These are phyloP conservation scores for Digitonthophagus gazella DNA, from an alignment of 2,888 invertebrate genomes.

Conservation along the genomic window DNA sequence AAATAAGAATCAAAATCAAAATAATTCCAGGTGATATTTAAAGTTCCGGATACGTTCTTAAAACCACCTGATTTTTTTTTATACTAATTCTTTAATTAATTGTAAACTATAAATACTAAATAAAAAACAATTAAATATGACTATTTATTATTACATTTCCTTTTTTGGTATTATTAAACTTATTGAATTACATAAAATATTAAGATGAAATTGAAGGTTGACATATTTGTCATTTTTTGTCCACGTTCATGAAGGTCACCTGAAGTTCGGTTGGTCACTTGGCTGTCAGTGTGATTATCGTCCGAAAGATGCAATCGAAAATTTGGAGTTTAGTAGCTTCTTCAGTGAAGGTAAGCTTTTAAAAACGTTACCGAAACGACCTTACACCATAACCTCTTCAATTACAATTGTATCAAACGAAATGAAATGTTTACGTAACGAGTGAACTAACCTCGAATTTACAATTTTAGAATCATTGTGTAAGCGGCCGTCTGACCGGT, in stretches of 20 bases:
- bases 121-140: neutral
- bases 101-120: neutral
- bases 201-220: neutral
- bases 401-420: neutral
- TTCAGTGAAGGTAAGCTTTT: conserved; percentile 49
- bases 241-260: conserved; percentile 8
- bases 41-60: neutral
- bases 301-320: conserved; percentile 52
- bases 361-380: conserved; percentile 16
- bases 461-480: conserved; percentile 22
- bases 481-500: conserved; percentile 15
- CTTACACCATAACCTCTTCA: neutral
- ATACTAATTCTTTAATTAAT: neutral
- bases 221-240: neutral
- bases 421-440: neutral
- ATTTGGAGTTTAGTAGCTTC: conserved; percentile 51
- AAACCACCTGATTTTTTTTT: neutral
- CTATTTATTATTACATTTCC: neutral
- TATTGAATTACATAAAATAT: no score
- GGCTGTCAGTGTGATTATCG: conserved; percentile 6
- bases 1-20: neutral
- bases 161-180: neutral
- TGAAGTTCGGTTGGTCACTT: conserved; percentile 4
- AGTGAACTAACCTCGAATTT: conserved; percentile 2
- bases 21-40: neutral